Base-by-base conservation (phyloP, 1,140 invertebrate species). In the Thaumetopoea pityocampa region DNA sequence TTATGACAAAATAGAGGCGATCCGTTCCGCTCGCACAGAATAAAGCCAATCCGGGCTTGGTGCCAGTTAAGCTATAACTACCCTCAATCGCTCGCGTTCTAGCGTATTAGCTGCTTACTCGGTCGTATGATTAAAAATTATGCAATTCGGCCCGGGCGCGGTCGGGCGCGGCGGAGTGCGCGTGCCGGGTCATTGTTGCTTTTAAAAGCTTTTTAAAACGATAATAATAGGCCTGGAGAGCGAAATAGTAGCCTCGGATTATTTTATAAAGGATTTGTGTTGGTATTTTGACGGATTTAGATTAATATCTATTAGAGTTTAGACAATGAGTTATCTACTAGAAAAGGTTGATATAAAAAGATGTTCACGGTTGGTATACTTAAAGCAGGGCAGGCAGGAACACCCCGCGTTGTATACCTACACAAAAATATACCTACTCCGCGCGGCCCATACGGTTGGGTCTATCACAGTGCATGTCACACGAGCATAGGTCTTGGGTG, bases 61-160 rank as follows among this genome's bases (percentile, higher is more conserved):
- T 56, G 48, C 44, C 48, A 41, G 47, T 61, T 57, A 54, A 55
- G 55, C 37, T 66, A 66, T 67, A 58, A 58, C 57, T 70, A 70
- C 65, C 67, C 65, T 51, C 61, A 35, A 57, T 60, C 55, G 53
- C 46, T 48, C 35, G 50, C 66, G 76, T 80, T 80, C 70, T 67
- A 74, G 53, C 43, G 65, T 71, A 79, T 79, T 79, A 79, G 73
- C 57, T 79, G 74, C 69, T 70, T 68, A 78, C 66, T 74, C 78
- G 42, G 52, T 76, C 74, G 78, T 70, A 66, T 77, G 67, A 82
- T 82, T 82, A 82, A 79, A 79, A 81, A 81, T 77, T 77, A 79
- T 78, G 71, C 71, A 66, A 51, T 68, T n/a, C n/a, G n/a, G n/a
- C n/a, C n/a, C 47, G 58, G 63, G 43, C 46, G 46, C 36, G 36